Percentiles rank a stretch among this genome's conserved stretches.
phyloP scores from a whole-genome alignment of 2,113 vertebrate genomes.

The Psophia crepitans region DNA sequence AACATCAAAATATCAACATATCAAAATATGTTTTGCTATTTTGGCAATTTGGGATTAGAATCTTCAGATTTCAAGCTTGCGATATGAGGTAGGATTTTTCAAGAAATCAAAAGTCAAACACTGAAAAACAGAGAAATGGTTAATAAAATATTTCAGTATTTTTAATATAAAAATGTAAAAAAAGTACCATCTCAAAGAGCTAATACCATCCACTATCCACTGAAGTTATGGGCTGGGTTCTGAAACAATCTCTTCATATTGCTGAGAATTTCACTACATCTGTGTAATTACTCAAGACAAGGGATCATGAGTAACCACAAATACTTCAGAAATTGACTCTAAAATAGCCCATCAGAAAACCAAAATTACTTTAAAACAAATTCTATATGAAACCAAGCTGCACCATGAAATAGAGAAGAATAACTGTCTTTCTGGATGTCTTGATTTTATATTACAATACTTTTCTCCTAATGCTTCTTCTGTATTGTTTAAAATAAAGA shows the following conservation, averaged over 20 bases:
- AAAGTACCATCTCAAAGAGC: neutral
- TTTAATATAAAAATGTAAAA: neutral
- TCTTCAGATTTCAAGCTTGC: neutral
- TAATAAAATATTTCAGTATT: neutral
- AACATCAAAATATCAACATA: neutral
- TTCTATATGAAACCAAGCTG: neutral
- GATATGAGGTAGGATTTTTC: neutral
- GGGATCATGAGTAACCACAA: neutral
- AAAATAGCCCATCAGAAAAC: neutral
- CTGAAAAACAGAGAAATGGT: fast-evolving
- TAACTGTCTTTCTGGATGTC: neutral
- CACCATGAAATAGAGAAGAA: neutral
- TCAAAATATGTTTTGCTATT: too few relatives aligned
- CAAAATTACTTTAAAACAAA: neutral
- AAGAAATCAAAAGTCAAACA: neutral
- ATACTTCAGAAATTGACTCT: neutral
- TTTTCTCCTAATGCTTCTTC: neutral
- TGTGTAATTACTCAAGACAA: neutral
- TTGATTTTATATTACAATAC: neutral
- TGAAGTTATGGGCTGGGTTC: neutral
- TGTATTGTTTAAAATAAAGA: neutral
- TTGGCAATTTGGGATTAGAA: neutral
- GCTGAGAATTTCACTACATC: neutral
- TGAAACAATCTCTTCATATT: neutral
- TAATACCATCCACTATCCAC: neutral